phyloP scores from a whole-genome alignment of 2,113 vertebrate genomes.

The Oreotrochilus melanogaster region DNA sequence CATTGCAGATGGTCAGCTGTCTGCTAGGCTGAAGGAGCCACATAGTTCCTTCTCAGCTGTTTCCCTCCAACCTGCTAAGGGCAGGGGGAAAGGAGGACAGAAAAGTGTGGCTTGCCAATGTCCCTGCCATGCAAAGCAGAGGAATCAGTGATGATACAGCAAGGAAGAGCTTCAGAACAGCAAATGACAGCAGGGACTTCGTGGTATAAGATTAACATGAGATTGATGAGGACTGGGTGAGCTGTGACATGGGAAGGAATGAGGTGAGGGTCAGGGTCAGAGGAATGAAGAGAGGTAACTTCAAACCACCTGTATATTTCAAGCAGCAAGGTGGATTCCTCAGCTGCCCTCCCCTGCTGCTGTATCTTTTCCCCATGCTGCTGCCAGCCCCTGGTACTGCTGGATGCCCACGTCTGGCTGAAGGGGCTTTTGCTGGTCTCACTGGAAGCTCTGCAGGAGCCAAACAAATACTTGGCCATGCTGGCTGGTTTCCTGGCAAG shows the following conservation, averaged over 20 bases:
- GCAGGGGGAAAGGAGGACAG: background rate
- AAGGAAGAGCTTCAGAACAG: background rate
- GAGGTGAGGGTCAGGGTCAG: background rate
- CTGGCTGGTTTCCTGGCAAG: background rate
- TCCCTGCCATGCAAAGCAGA: background rate
- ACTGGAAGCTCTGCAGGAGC: background rate
- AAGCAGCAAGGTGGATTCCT: background rate
- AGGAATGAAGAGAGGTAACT: background rate
- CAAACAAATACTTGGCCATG: background rate
- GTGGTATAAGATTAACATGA: background rate
- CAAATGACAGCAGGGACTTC: fast-evolving
- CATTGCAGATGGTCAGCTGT: background rate
- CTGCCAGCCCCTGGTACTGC: background rate
- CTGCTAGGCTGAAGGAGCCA: background rate
- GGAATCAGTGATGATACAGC: background rate
- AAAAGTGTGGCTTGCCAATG: background rate
- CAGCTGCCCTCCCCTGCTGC: background rate
- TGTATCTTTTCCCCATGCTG: background rate
- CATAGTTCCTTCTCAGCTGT: background rate
- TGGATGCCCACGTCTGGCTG: background rate
- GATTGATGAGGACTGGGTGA: background rate
- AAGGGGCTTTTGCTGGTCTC: background rate
- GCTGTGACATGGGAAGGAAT: background rate
- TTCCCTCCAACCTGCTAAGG: background rate
- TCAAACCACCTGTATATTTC: background rate